A percentile compares a stretch with the other conserved stretches of the same genome.
These are phyloP conservation scores for Onthophagus sagittarius DNA, from an alignment of 2,888 invertebrate species.

Conservation along the genomic window DNA sequence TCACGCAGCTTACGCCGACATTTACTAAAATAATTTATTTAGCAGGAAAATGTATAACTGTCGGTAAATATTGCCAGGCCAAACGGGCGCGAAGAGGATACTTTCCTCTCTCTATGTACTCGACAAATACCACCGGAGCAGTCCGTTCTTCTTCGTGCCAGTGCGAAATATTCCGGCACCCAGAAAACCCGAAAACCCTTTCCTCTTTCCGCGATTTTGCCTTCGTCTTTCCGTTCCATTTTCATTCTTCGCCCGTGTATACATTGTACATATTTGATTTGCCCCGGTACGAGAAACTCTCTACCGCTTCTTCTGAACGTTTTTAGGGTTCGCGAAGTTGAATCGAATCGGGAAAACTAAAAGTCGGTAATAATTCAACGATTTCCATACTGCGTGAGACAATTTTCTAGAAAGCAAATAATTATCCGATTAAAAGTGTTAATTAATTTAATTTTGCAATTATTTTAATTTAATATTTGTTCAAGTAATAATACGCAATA, in stretches of 20 bases:
- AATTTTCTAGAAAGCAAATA: no score
- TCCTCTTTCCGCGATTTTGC: background rate
- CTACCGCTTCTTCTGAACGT: background rate
- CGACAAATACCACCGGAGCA: conserved; percentile 42
- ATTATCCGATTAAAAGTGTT: background rate
- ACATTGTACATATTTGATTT: conserved; percentile 36
- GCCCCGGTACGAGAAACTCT: conserved; percentile 15
- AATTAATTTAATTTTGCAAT: background rate
- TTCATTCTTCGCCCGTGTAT: conserved; percentile 22
- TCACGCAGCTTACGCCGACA: conserved; percentile 47
- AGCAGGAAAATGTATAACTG: conserved; percentile 52
- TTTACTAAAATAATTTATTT: conserved; percentile 52
- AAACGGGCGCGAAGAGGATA: conserved; percentile 45
- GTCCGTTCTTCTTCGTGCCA: conserved; percentile 5
- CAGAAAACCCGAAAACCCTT: conserved; percentile 25
- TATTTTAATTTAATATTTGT: background rate
- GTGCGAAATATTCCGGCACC: conserved; percentile 46
- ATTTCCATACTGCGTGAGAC: no score
- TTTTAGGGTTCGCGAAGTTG: background rate
- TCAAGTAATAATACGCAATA: background rate
- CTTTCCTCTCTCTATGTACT: conserved; percentile 46
- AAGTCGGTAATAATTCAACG: no score
- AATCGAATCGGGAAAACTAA: background rate
- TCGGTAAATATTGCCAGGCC: conserved; percentile 51
- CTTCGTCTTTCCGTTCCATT: conserved; percentile 12